phyloP scores from a whole-genome alignment of 2,113 vertebrate species.

The Neomonachus schauinslandi region DNA sequence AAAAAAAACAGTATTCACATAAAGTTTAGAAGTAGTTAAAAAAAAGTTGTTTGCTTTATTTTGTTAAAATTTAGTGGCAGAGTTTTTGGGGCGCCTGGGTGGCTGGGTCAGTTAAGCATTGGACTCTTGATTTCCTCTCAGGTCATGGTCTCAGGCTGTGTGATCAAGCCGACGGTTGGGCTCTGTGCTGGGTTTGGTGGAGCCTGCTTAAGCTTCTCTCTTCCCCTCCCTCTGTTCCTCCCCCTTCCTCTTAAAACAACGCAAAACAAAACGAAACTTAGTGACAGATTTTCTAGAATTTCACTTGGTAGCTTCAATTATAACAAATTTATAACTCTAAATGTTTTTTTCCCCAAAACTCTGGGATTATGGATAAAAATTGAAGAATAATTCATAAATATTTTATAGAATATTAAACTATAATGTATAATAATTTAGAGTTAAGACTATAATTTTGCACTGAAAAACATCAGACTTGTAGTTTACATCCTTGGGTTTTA shows the following conservation, averaged over 20 bases:
- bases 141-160: not conserved
- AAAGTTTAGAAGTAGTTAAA: not conserved
- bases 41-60: not conserved
- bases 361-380: not conserved
- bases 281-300: constrained; percentile 6
- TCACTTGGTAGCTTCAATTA: not conserved
- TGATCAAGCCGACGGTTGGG: not conserved
- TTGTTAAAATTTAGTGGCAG: not conserved
- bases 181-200: not conserved
- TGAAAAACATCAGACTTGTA: not conserved
- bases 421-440: not conserved
- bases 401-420: not conserved
- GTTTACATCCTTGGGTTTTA: not conserved
- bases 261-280: not conserved
- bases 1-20: not conserved
- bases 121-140: not conserved
- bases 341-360: not conserved
- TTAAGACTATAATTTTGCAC: not conserved
- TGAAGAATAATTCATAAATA: not conserved
- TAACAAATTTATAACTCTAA: not conserved
- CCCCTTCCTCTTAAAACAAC: not conserved
- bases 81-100: not conserved
- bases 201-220: not conserved
- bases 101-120: not conserved
- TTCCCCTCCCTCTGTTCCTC: not conserved